Evolutionary conservation across 2,888 invertebrate genomes (phyloP).

Genomic region (Labia minor): DNA sequence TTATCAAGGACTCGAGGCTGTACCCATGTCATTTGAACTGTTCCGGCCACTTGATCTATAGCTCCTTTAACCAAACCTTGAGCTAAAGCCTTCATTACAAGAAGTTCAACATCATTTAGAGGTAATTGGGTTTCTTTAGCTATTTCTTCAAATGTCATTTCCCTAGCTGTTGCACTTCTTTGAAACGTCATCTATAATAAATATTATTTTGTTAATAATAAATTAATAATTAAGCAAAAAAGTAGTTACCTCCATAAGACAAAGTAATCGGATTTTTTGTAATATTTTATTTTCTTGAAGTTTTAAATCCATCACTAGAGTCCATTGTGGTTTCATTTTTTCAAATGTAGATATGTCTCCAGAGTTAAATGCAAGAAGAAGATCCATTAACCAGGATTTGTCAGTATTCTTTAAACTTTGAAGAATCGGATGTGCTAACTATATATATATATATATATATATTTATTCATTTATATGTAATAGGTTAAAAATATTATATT

Average conservation of each 20-base stretch:
- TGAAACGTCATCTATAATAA: conserved; percentile 81
- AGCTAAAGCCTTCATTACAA: conserved; percentile 96
- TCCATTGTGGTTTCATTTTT: conserved; percentile 61
- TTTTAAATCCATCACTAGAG: conserved; percentile 68
- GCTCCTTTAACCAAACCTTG: conserved; percentile 87
- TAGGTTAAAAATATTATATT: background rate
- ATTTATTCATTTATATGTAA: background rate
- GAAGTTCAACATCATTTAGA: conserved; percentile 75
- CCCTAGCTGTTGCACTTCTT: conserved; percentile 73
- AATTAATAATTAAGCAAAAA: conserved; percentile 6
- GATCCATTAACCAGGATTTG: conserved; percentile 78
- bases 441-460: conserved; percentile 27
- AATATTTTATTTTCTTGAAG: conserved; percentile 69
- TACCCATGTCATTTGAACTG: conserved; percentile 74
- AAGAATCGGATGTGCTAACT: conserved; percentile 89
- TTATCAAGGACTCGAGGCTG: conserved; percentile 69
- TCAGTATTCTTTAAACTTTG: conserved; percentile 68
- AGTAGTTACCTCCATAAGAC: conserved; percentile 75
- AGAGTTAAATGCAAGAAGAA: conserved; percentile 75
- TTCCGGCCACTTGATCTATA: conserved; percentile 79
- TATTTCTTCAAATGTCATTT: conserved; percentile 83
- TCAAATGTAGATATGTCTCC: conserved; percentile 72
- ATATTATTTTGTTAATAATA: background rate
- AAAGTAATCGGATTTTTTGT: conserved; percentile 88
- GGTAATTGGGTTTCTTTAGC: conserved; percentile 75